Base-by-base conservation (phyloP, 2,888 invertebrate genomes). In the Xanthia togata region DNA sequence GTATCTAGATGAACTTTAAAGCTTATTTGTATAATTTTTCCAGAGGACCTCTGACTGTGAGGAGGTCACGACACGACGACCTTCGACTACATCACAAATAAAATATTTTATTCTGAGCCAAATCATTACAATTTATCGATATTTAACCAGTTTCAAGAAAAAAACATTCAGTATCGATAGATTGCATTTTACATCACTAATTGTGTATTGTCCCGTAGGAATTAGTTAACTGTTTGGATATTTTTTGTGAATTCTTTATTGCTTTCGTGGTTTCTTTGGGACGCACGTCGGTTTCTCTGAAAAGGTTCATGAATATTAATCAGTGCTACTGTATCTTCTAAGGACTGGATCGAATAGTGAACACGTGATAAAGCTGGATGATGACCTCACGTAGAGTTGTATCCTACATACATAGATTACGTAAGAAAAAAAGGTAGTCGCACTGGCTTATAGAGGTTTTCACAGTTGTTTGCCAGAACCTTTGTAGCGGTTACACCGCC, bases 181-280 rank as follows among this genome's bases (percentile, higher is more conserved):
- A 57, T 55, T 3, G 11, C 4, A 17, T 50, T 23, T 3, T 6
- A 62, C 84, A 76, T 20, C 76, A 70, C 87, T 74, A 84, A 50
- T 38, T 20, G 35, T 31, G n/a, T 73, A 70, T 80, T 73, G 77
- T 84, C 83, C 74, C 83, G 41, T 41, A 75, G 74, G 86, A 79
- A 79, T 78, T 82, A 74, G 81, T 84, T 84, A 78, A 78, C 73
- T 73, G 81, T 80, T 87, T 84, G 81, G 77, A 73, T 84, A 81
- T 85, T 84, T 84, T 85, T 81, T 81, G 75, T 75, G 67, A 84
- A 84, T 87, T 81, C 76, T 78, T 79, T 88, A 83, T 74, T 70
- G 38, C 38, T 60, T 72, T 76, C 60, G 65, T 57, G 80, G 87
- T 78, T 73, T 77, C 74, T 73, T 77, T 82, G 75, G 88, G 73